Evolutionary conservation across 2,113 vertebrate genomes (phyloP), one percentile per base, ranked within the genome.

Genomic region (human): DNA sequence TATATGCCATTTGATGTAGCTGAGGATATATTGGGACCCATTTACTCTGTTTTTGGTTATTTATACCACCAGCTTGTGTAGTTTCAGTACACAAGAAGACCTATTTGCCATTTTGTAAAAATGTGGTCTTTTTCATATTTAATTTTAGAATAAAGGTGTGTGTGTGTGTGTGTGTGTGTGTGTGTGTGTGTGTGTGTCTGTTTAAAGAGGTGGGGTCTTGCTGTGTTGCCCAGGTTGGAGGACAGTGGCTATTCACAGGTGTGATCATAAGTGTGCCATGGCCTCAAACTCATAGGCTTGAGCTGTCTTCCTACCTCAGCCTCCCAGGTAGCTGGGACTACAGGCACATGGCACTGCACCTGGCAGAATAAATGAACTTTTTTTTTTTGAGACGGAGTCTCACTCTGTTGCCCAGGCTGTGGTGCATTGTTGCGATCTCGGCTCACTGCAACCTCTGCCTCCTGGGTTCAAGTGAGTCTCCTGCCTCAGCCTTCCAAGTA

Each of bases 61-160:
- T 89, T 87, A 73, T 82, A 80, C 40, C 45, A 94, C 61, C n/a
- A 92, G 22, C 52, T 95, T 94, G 35, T 94, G 13, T 13, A 75
- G 38, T 93, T 90, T 30, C 35, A 59, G 17, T 89, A 1, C 11
- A 38, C 40, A 92, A 64, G 87, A 80, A 72, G 27, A 35, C 64
- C 50, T 79, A 81, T 70, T 93, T 78, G 43, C 75, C 57, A n/a
- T 84, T 92, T 94, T 96, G n/a, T 72, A 83, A 79, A 97, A 94
- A 84, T 96, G 13, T 64, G 30, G 11, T 92, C 5, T 95, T 95
- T 89, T 73, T 80, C 45, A 55, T 75, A 12, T 45, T 3, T 86
- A 85, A 94, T 89, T 94, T 88, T 45, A 89, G 57, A 86, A 61
- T 93, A 38, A 76, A 52, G 5, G 30, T 86, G 27, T 64, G 61